Evolutionary conservation across 2,888 invertebrate genomes (phyloP), one percentile per base, ranked within the genome.

Genomic region (Lordiphosa fenestrarum): DNA sequence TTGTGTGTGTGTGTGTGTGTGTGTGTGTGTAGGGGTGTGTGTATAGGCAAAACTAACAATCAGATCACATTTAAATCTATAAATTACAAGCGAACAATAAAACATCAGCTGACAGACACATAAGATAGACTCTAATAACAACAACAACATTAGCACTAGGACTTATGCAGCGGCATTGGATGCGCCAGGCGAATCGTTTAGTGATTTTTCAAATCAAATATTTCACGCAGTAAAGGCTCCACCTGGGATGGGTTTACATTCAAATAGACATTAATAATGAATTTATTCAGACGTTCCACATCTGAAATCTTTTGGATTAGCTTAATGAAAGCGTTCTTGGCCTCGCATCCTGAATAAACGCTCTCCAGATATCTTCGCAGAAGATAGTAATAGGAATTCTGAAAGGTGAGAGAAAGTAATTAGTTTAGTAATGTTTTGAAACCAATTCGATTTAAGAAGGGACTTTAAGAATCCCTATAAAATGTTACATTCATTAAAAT

Each of bases 201-300:
- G 66, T 90, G 90, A 86, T 90, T 93, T 86, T 97, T 97, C 64
- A 98, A 91, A 91, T 98, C 98, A 84, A 98, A 97, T 86, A 98
- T 97, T 91, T 98, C 98, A 88, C 98, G 94, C 42, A 98, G 91
- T 36, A 98, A 91, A 0, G 98, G 98, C 84, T 98, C 98, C 41
- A 98, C 95, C 86, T 95, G 93, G 60, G 94, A 92, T 30, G 98
- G 97, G 91, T 98, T 97, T 1, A 97, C 96, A 89, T 98, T 96
- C 23, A 98, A 91, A 88, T 97, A 96, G 4, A 98, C 96, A 37
- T 95, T 94, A 6, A 98, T 95, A n/a, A 98, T 94, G 78, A 96
- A 95, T 76, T 97, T 96, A 61, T 97, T 96, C 51, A 98, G 91
- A 84, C 94, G 94, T 72, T 96, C 94, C 19, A 98, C 92, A 86